These are phyloP conservation scores for Trochalopteron elliotii DNA, from an alignment of 2,113 vertebrate species.

Conservation along the genomic window DNA sequence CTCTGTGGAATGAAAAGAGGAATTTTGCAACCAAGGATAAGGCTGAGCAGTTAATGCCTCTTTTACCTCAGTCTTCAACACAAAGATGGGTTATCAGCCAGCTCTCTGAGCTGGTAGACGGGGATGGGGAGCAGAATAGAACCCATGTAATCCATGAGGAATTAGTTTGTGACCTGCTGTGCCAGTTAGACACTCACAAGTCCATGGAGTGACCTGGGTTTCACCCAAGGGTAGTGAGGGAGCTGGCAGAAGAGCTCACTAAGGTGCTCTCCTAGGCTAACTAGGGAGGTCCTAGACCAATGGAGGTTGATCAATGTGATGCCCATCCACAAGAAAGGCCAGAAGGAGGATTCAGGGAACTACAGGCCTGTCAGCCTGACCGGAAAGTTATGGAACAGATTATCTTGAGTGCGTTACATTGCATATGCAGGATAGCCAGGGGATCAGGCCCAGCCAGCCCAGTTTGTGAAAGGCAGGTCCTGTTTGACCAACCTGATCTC, in stretches of 20 bases:
- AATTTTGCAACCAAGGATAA: background rate
- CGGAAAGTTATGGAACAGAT: background rate
- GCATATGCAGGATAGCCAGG: background rate
- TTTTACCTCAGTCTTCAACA: background rate
- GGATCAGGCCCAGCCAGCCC: background rate
- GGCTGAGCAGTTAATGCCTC: background rate
- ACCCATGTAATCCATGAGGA: background rate
- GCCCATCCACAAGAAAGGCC: background rate
- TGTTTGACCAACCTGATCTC: background rate
- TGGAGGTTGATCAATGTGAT: rapidly evolving
- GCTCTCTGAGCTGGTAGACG: background rate
- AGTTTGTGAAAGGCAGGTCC: background rate
- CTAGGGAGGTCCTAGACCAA: background rate
- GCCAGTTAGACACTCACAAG: background rate
- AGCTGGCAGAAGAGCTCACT: background rate
- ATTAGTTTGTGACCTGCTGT: background rate
- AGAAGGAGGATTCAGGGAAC: background rate
- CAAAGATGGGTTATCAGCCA: background rate
- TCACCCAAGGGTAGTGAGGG: background rate
- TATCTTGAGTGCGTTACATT: background rate
- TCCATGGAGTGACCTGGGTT: background rate
- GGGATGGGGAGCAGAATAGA: background rate
- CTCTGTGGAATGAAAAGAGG: background rate
- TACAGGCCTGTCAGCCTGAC: background rate
- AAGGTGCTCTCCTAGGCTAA: background rate